Evolutionary conservation across 2,888 invertebrate genomes (phyloP), one percentile per base, ranked within the genome.

Genomic region (Pollenia griseotomentosa): DNA sequence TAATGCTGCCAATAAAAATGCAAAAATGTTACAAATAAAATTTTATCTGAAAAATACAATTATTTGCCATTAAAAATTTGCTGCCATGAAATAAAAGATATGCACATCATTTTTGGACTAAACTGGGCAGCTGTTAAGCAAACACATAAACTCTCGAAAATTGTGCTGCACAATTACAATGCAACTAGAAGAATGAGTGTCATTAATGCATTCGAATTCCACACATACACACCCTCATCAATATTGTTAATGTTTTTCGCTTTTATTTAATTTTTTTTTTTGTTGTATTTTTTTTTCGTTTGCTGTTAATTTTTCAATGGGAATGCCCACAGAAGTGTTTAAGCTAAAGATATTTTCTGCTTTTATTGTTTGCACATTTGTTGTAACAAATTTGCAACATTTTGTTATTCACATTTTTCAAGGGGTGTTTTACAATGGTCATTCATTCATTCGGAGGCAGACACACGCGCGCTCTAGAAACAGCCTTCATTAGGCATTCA

Each of bases 331-430:
- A 70, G 51, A 70, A 59, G 23, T 70, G 51, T 70, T 61, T 40
- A 70, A 71, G 77, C 55, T 77, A 70, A 77, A 75, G 46, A 57
- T 51, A 55, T 46, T 16, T 78, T 23, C 46, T 44, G 51, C 33
- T 63, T 63, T 48, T n/a, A 23, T 70, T 70, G 16, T 70, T 51
- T 70, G 33, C 9, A 11, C 19, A 16, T 55, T 51, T 55, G 4
- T 44, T 55, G 2, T 40, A 83, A 19, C 53, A 70, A 70, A 77
- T 71, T 77, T 83, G 83, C 70, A 77, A 83, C 70, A 83, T 83
- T 81, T 81, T 79, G 42, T 19, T 23, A 12, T 63, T 63, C 10
- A 23, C 53, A 51, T 59, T 59, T 55, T 63, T 74, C n/a, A 57
- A 59, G 66, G 81, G 81, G 57, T 65, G 65, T 57, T 73, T 53